These are phyloP conservation scores for Sylvia borin DNA, from an alignment of 2,797 vertebrate species.

Conservation along the genomic window DNA sequence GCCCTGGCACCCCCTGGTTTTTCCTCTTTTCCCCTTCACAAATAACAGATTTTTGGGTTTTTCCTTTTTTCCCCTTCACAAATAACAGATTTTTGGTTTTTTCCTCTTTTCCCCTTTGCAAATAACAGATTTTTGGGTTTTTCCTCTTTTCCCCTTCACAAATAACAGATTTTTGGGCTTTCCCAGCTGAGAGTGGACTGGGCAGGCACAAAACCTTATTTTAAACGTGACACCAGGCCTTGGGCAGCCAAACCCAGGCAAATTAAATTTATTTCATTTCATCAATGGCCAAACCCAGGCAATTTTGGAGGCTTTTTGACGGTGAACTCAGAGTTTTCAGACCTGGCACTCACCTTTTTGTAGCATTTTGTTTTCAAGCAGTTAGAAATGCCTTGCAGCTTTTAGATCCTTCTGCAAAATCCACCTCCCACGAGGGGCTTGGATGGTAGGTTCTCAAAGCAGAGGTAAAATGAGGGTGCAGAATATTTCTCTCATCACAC, in stretches of 20 bases:
- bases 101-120: neutral
- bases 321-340: accelerated
- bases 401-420: neutral
- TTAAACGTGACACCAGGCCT: accelerated
- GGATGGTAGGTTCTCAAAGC: neutral
- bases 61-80: neutral
- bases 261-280: too few relatives aligned
- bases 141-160: neutral
- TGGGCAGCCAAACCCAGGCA: neutral
- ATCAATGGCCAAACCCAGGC: neutral
- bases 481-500: neutral
- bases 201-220: neutral
- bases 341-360: neutral
- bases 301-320: neutral
- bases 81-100: neutral
- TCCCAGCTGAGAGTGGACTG: neutral
- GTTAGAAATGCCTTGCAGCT: neutral
- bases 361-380: neutral
- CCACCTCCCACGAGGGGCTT: neutral
- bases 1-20: neutral
- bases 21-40: neutral
- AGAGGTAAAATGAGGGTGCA: neutral
- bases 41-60: neutral
- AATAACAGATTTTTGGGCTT: neutral
- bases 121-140: neutral